These are phyloP conservation scores for Alviniconcha strummeri DNA, from an alignment of 2,888 invertebrate species.

Conservation along the genomic window DNA sequence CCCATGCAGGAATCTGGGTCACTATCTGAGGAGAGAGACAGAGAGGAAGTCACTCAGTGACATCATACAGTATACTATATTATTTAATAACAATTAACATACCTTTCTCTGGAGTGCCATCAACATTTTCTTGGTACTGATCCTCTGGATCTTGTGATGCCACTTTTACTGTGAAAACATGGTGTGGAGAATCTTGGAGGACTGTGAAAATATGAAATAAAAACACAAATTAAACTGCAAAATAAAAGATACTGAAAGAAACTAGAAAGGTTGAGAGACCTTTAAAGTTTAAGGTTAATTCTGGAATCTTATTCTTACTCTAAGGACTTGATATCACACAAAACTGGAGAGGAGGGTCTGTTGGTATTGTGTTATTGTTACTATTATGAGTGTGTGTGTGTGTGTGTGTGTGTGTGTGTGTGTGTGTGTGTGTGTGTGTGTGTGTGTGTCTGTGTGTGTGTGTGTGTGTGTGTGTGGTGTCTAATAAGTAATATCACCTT, in stretches of 20 bases:
- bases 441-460: constrained; percentile 45
- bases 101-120: constrained; percentile 7
- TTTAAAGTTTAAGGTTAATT: too few relatives aligned
- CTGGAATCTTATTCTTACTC: too few relatives aligned
- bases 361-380: too few relatives aligned
- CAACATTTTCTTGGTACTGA: constrained; percentile 47
- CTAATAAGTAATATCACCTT: too few relatives aligned
- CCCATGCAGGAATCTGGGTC: not conserved
- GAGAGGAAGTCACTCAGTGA: too few relatives aligned
- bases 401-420: not conserved
- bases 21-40: not conserved
- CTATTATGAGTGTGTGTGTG: not conserved
- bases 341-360: too few relatives aligned
- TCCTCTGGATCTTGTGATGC: constrained; percentile 77
- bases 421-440: not conserved
- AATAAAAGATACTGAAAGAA: too few relatives aligned
- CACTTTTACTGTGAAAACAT: constrained; percentile 87
- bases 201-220: constrained; percentile 76
- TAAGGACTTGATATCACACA: too few relatives aligned
- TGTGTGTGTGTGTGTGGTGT: not conserved
- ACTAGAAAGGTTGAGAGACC: too few relatives aligned
- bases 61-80: too few relatives aligned
- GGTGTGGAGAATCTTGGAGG: constrained; percentile 82
- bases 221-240: too few relatives aligned
- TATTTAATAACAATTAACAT: not conserved